Conservation (phyloP, 1,140 invertebrate species). For the Aleiodes sp. region DNA sequence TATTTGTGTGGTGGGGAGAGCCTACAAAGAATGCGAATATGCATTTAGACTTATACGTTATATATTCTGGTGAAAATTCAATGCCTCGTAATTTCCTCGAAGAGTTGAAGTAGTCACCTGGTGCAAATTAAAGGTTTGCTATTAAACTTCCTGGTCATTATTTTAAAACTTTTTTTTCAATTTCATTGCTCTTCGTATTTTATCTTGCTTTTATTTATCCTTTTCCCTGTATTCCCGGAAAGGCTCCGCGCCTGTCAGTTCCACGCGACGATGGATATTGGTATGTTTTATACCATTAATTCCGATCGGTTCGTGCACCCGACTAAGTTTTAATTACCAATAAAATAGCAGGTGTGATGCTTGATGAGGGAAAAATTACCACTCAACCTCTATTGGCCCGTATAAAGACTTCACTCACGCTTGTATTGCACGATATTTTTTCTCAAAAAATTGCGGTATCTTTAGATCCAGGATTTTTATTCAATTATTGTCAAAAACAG, state of each 20-base stretch:
- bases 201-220: not conserved
- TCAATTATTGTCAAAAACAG: too few relatives aligned
- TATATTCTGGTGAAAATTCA: conserved; percentile 17
- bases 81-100: conserved; percentile 20
- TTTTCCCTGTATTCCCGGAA: not conserved
- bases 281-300: conserved; percentile 56
- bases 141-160: not conserved
- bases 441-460: too few relatives aligned
- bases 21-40: not conserved
- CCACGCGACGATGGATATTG: conserved; percentile 14
- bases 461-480: too few relatives aligned
- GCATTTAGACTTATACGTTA: not conserved
- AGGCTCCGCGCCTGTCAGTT: conserved; percentile 7
- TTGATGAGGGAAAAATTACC: conserved; percentile 61
- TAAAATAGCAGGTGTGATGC: conserved; percentile 53
- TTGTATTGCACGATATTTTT: conserved; percentile 18
- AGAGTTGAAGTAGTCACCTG: not conserved
- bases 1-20: not conserved
- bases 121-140: not conserved
- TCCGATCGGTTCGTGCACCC: conserved; percentile 59
- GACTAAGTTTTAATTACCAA: conserved; percentile 64
- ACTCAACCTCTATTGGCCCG: conserved; percentile 11
- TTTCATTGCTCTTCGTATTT: not conserved
- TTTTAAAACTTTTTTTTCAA: conserved; percentile 11
- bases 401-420: not conserved